phyloP scores from a whole-genome alignment of 2,888 invertebrate species.

The Schizotus pectinicornis region DNA sequence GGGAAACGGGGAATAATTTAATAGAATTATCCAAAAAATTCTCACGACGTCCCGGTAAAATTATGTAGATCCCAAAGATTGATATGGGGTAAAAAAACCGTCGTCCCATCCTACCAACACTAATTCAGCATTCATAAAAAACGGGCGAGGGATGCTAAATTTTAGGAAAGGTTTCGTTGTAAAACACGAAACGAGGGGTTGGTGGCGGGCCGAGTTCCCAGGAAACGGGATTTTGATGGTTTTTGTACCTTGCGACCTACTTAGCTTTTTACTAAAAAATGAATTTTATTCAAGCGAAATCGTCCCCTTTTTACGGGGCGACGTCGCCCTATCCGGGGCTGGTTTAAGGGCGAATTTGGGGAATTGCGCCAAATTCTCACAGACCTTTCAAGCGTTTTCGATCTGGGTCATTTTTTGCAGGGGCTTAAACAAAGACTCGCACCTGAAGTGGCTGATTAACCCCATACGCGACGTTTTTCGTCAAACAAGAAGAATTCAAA shows the following conservation, averaged over 20 bases:
- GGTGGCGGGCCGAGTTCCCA: conserved; percentile 35
- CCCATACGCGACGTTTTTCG: too few species aligned
- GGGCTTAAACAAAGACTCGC: not conserved
- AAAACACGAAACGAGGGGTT: conserved; percentile 21
- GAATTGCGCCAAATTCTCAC: conserved; percentile 17
- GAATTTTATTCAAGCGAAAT: conserved; percentile 29
- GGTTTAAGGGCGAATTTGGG: conserved; percentile 2
- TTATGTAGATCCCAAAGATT: conserved; percentile 18
- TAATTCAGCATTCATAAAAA: conserved; percentile 23
- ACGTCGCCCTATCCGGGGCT: too few species aligned
- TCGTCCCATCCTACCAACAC: not conserved
- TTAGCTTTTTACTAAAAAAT: conserved; percentile 32
- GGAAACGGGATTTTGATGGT: conserved; percentile 42
- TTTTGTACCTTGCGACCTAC: conserved; percentile 35
- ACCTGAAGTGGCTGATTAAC: conserved; percentile 7
- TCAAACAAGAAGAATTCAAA: not conserved
- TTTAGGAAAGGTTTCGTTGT: conserved; percentile 20
- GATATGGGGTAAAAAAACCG: conserved; percentile 22
- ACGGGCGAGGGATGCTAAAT: conserved; percentile 6
- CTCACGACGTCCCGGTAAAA: conserved; percentile 18
- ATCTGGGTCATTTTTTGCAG: conserved; percentile 27
- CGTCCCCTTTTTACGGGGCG: conserved; percentile 17
- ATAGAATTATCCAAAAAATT: conserved; percentile 3
- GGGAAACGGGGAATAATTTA: too few species aligned
- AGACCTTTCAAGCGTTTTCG: conserved; percentile 4